These are phyloP conservation scores for Drosophila ironensis DNA, from an alignment of 1,140 invertebrate genomes.

Conservation along the genomic window DNA sequence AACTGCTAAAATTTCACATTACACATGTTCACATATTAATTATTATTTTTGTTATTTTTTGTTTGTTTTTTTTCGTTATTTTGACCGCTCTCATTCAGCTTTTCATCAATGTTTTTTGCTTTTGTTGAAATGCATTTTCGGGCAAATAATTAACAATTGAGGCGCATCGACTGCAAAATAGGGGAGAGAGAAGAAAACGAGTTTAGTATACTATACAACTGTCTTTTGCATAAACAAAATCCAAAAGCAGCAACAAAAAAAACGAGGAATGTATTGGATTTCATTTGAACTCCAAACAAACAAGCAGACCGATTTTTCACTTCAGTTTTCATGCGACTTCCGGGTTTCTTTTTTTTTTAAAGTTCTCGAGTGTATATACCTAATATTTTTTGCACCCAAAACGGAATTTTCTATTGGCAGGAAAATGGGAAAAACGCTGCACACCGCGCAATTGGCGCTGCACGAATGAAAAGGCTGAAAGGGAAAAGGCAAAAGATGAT, in stretches of 20 bases:
- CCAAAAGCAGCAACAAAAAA: no score
- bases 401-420: neutral
- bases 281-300: no score
- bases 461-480: slow-evolving; percentile 58
- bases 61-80: slow-evolving; percentile 2
- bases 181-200: slow-evolving; percentile 12
- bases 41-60: slow-evolving; percentile 18
- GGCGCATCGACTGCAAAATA: slow-evolving; percentile 43
- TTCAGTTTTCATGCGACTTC: no score
- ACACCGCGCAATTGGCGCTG: slow-evolving; percentile 70
- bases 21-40: slow-evolving; percentile 62
- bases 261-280: no score
- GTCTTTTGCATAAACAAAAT: no score
- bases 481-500: slow-evolving; percentile 49
- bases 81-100: slow-evolving; percentile 20
- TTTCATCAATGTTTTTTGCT: slow-evolving; percentile 33
- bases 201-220: slow-evolving; percentile 32
- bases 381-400: neutral
- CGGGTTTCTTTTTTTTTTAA: neutral
- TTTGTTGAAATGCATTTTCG: slow-evolving; percentile 54
- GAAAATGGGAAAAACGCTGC: slow-evolving; percentile 67
- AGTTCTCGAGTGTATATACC: neutral
- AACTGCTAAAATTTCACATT: slow-evolving; percentile 65
- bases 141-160: slow-evolving; percentile 42
- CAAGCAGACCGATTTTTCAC: slow-evolving; percentile 22